A percentile compares a stretch with the other conserved stretches of the same genome.
These are phyloP conservation scores for Callyntrura guangdongensis DNA, from an alignment of 2,888 invertebrate species.

Conservation along the genomic window DNA sequence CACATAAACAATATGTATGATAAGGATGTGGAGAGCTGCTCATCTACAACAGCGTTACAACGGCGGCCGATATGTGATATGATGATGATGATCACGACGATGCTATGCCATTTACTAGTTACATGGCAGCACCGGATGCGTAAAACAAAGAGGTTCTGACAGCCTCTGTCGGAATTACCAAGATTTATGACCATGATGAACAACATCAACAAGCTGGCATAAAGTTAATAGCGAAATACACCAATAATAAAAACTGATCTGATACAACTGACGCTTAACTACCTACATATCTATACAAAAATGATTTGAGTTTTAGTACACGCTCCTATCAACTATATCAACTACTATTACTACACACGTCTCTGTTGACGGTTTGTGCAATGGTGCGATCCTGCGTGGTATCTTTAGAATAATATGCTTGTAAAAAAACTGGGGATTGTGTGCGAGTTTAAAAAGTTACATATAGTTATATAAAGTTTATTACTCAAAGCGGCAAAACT, in stretches of 20 bases:
- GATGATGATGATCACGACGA: slow-evolving; percentile 55
- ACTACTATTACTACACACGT: no score
- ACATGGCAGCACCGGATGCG: slow-evolving; percentile 79
- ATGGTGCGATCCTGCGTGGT: background rate
- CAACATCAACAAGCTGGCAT: slow-evolving; percentile 63
- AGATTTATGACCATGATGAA: slow-evolving; percentile 78
- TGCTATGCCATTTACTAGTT: slow-evolving; percentile 56
- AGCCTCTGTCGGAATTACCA: slow-evolving; percentile 79
- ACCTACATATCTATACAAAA: slow-evolving; percentile 30
- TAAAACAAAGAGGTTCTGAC: slow-evolving; percentile 81
- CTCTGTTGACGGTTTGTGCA: background rate
- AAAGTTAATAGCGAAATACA: slow-evolving; percentile 46
- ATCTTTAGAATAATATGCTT: background rate
- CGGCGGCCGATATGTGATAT: slow-evolving; percentile 16
- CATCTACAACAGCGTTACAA: background rate
- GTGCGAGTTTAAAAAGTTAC: background rate
- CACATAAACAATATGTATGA: background rate
- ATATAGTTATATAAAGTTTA: background rate
- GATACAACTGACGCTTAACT: slow-evolving; percentile 12
- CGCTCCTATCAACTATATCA: no score
- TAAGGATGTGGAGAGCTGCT: slow-evolving; percentile 1
- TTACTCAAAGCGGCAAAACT: slow-evolving; percentile 30
- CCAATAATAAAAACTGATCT: slow-evolving; percentile 53
- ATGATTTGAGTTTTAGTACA: slow-evolving; percentile 10
- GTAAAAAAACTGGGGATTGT: background rate